Conservation (phyloP, 2,888 invertebrate genomes). For the Terebella lapidaria region DNA sequence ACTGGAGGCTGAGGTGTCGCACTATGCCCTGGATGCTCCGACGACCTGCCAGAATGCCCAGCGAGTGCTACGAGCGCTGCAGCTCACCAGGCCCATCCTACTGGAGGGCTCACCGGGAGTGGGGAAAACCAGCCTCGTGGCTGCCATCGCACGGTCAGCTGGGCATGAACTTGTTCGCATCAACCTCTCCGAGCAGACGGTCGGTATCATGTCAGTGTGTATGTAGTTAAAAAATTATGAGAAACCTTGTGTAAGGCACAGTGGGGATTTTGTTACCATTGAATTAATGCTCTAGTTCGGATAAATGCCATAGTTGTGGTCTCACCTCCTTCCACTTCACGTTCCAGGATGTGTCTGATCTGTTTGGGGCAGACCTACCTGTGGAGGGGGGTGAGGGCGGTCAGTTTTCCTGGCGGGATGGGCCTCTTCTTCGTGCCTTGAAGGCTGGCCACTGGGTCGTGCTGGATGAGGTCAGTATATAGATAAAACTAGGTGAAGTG, state of each 20-base stretch:
- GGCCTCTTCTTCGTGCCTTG: slow-evolving; percentile 87
- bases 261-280: too few species aligned
- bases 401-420: slow-evolving; percentile 92
- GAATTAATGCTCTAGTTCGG: too few species aligned
- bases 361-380: slow-evolving; percentile 97
- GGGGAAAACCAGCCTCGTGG: slow-evolving; percentile 93
- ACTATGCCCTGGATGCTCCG: slow-evolving; percentile 50
- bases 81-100: slow-evolving; percentile 66
- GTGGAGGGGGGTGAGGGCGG: slow-evolving; percentile 78
- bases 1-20: too few species aligned
- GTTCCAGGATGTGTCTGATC: slow-evolving; percentile 82
- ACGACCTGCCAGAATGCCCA: slow-evolving; percentile 68
- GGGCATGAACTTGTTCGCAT: slow-evolving; percentile 83
- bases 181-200: slow-evolving; percentile 97
- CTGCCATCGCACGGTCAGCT: slow-evolving; percentile 78
- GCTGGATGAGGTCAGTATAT: slow-evolving; percentile 71
- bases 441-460: slow-evolving; percentile 93
- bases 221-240: too few species aligned
- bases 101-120: slow-evolving; percentile 94
- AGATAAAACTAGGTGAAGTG: background rate
- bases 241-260: too few species aligned
- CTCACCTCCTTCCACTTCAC: too few species aligned
- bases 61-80: slow-evolving; percentile 80
- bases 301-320: too few species aligned
- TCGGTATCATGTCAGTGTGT: slow-evolving; percentile 55